These are phyloP conservation scores for Girardinichthys multiradiatus DNA, from an alignment of 2,113 vertebrate genomes.

Conservation along the genomic window DNA sequence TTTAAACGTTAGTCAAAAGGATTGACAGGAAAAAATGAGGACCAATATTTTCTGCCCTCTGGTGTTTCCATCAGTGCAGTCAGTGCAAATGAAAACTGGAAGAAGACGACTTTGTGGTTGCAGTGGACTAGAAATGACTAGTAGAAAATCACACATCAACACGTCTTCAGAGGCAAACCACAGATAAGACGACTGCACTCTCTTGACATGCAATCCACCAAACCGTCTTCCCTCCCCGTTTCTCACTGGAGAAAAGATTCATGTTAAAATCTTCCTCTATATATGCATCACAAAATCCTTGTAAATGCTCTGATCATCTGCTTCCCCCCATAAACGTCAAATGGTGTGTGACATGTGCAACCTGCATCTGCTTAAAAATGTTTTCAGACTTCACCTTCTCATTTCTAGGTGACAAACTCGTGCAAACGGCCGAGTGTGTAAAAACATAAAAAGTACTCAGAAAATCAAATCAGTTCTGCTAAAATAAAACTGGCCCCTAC, in stretches of 20 bases:
- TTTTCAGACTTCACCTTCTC: background rate
- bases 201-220: conserved; percentile 17
- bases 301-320: background rate
- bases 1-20: background rate
- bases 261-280: background rate
- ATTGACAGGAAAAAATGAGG: background rate
- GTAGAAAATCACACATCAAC: conserved; percentile 53
- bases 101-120: conserved; percentile 9
- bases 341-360: no score
- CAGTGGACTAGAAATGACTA: conserved; percentile 36
- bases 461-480: conserved; percentile 49
- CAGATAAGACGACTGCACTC: conserved; percentile 48
- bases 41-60: background rate
- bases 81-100: background rate
- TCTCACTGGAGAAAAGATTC: conserved; percentile 25
- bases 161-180: conserved; percentile 40
- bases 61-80: background rate
- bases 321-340: no score
- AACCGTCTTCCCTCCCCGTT: conserved; percentile 40
- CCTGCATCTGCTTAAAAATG: no score
- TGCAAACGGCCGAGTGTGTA: background rate
- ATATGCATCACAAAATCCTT: background rate
- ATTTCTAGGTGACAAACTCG: background rate
- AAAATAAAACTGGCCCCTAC: conserved; percentile 22
- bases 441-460: background rate